phyloP scores from a whole-genome alignment of 1,140 invertebrate genomes.

The Zaprionus nigranus region DNA sequence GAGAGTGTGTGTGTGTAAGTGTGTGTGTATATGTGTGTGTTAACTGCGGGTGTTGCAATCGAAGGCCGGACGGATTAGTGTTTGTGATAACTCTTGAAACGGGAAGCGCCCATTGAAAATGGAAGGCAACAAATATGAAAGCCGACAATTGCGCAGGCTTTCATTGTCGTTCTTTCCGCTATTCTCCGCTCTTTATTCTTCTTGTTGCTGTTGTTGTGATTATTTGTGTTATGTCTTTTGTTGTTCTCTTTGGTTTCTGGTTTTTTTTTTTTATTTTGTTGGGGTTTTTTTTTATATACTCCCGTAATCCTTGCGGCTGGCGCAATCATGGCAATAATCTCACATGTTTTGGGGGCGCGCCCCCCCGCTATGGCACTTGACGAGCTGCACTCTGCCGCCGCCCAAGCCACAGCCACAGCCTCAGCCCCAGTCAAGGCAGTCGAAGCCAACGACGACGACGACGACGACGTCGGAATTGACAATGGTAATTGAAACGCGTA shows the following conservation, averaged over 20 bases:
- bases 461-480: constrained; percentile 72
- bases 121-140: constrained; percentile 14
- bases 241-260: constrained; percentile 1
- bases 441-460: no score
- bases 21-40: background rate
- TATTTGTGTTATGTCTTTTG: background rate
- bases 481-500: constrained; percentile 72
- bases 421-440: no score
- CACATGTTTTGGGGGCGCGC: constrained; percentile 28
- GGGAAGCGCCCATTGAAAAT: constrained; percentile 22
- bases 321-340: constrained; percentile 61
- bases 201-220: background rate
- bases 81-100: constrained; percentile 33
- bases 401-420: background rate
- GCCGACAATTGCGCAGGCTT: constrained; percentile 12
- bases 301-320: constrained; percentile 58
- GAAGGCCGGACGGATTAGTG: constrained; percentile 37
- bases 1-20: background rate
- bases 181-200: background rate
- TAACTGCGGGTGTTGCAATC: constrained; percentile 28
- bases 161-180: constrained; percentile 5
- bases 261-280: constrained; percentile 26
- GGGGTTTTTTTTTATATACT: constrained; percentile 3
- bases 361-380: constrained; percentile 51
- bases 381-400: constrained; percentile 5